These are phyloP conservation scores for Orius insidiosus DNA, from an alignment of 1,140 invertebrate genomes.

Conservation along the genomic window DNA sequence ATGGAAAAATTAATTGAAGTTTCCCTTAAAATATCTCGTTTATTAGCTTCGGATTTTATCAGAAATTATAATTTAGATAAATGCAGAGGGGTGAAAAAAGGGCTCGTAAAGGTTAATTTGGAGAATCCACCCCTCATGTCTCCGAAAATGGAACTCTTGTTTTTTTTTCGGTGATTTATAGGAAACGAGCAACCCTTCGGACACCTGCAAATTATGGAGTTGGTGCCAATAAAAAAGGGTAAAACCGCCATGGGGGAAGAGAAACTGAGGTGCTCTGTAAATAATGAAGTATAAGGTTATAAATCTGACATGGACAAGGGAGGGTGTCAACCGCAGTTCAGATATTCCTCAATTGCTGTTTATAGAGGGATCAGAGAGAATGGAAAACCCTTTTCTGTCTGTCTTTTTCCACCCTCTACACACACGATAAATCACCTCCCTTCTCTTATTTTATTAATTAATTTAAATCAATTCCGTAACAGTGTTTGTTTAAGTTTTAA, in stretches of 20 bases:
- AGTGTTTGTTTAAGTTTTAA: too few relatives aligned
- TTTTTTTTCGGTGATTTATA: conserved; percentile 4
- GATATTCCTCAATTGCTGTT: conserved; percentile 11
- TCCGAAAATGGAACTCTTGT: conserved; percentile 1
- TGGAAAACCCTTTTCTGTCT: background rate
- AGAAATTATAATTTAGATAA: too few relatives aligned
- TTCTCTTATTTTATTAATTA: too few relatives aligned
- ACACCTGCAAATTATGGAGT: conserved; percentile 11
- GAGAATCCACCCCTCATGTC: background rate
- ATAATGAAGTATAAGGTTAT: conserved; percentile 11
- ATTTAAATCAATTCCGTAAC: too few relatives aligned
- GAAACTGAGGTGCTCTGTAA: conserved; percentile 6
- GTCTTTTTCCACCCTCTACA: too few relatives aligned
- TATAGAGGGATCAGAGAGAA: conserved; percentile 10
- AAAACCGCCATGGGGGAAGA: conserved; percentile 4
- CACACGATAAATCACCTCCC: too few relatives aligned
- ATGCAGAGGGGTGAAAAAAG: too few relatives aligned
- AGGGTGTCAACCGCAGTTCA: conserved; percentile 7
- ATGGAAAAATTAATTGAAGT: too few relatives aligned
- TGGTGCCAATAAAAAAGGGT: conserved; percentile 7
- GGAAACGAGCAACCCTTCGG: conserved; percentile 1
- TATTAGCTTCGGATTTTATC: too few relatives aligned
- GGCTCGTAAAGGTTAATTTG: background rate
- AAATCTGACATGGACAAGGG: conserved; percentile 11
- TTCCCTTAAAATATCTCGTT: too few relatives aligned